These are phyloP conservation scores for Chironomus riparius DNA, from an alignment of 2,888 invertebrate species.

Conservation along the genomic window DNA sequence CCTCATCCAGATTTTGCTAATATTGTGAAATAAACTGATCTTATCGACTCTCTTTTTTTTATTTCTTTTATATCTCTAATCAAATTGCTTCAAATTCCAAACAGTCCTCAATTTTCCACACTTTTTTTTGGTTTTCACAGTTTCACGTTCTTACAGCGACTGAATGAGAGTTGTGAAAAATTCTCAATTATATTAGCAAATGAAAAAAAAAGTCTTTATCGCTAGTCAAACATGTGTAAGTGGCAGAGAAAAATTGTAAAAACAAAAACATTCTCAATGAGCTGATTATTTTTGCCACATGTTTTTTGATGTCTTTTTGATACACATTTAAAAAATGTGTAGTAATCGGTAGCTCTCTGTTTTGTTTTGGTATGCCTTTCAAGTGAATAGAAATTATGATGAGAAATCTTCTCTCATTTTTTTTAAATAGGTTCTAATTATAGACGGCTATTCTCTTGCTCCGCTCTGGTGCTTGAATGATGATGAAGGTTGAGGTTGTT, in stretches of 20 bases:
- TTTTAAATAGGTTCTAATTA: too few species aligned
- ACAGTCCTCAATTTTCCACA: neutral
- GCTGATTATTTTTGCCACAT: neutral
- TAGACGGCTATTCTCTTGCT: too few species aligned
- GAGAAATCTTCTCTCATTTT: too few species aligned
- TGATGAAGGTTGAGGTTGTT: too few species aligned
- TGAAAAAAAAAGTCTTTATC: neutral
- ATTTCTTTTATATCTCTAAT: neutral
- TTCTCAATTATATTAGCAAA: neutral
- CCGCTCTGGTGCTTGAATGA: too few species aligned
- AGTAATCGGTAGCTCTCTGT: too few species aligned
- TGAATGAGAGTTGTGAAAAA: neutral
- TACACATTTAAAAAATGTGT: neutral
- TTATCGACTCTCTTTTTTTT: neutral
- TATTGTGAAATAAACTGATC: neutral
- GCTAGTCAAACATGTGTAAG: neutral
- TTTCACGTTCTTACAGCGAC: neutral
- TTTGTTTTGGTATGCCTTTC: too few species aligned
- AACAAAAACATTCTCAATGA: neutral
- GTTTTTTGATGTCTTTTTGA: neutral
- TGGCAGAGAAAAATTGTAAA: neutral
- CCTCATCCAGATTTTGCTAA: neutral
- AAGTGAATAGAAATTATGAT: too few species aligned
- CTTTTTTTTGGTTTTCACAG: neutral
- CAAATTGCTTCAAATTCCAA: neutral